These are phyloP conservation scores for Chorisops tibialis DNA, from an alignment of 2,888 invertebrate genomes.

Conservation along the genomic window DNA sequence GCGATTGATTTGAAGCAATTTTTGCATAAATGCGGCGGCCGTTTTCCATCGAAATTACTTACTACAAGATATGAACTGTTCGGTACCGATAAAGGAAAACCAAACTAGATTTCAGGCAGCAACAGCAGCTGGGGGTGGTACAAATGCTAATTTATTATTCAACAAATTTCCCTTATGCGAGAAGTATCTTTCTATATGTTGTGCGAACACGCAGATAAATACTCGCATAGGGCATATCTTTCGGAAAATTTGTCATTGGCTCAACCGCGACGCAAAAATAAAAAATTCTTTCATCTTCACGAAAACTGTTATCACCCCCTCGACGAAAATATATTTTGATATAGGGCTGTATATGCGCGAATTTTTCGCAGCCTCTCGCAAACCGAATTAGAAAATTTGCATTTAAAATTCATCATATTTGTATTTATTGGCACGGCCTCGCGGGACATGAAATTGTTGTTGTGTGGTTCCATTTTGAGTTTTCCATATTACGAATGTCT, in stretches of 20 bases:
- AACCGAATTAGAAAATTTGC: slow-evolving; percentile 24
- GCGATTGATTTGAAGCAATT: slow-evolving; percentile 20
- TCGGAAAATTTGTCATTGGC: too few species aligned
- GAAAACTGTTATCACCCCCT: slow-evolving; percentile 24
- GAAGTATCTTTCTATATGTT: too few species aligned
- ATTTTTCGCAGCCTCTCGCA: slow-evolving; percentile 1
- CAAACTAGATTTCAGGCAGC: too few species aligned
- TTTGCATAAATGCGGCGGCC: not conserved
- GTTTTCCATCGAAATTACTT: slow-evolving; percentile 11
- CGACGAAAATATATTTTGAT: slow-evolving; percentile 20
- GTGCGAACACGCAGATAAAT: too few species aligned
- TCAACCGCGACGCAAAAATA: not conserved
- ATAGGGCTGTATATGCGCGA: slow-evolving; percentile 4
- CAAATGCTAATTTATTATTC: too few species aligned
- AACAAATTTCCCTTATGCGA: too few species aligned
- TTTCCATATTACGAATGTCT: too few species aligned
- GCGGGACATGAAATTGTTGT: too few species aligned
- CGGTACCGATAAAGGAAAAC: not conserved
- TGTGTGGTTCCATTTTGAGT: too few species aligned
- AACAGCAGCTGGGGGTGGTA: too few species aligned
- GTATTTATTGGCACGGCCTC: slow-evolving; percentile 12
- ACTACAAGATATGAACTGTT: not conserved
- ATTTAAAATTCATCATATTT: slow-evolving; percentile 8
- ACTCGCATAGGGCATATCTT: too few species aligned
- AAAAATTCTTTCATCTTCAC: slow-evolving; percentile 17